A percentile compares a stretch with the other conserved stretches of the same genome.
Conservation (phyloP, 2,888 invertebrate species). For the Diarsia mendica region DNA sequence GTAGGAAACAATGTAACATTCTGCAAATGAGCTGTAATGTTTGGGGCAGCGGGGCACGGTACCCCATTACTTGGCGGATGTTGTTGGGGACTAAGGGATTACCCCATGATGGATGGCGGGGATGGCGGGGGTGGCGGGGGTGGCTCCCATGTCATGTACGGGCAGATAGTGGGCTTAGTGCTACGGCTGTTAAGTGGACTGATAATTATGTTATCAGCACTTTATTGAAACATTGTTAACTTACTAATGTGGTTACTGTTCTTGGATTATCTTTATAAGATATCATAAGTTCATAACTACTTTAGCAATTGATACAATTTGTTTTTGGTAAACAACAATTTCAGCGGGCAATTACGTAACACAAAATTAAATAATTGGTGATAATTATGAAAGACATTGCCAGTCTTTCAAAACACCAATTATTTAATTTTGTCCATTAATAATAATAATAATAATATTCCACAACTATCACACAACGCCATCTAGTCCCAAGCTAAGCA, state of each 20-base stretch:
- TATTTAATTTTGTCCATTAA: too few relatives aligned
- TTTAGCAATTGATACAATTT: background rate
- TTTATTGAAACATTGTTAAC: background rate
- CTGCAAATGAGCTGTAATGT: conserved; percentile 9
- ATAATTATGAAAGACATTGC: too few relatives aligned
- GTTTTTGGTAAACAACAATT: background rate
- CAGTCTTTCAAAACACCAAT: too few relatives aligned
- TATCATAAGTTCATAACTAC: background rate
- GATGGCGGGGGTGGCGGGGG: background rate
- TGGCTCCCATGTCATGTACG: background rate
- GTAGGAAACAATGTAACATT: conserved; percentile 18
- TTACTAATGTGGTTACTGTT: background rate
- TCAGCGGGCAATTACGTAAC: background rate
- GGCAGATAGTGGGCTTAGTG: conserved; percentile 8
- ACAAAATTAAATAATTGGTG: too few relatives aligned
- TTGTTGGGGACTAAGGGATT: conserved; percentile 38
- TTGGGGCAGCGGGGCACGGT: background rate
- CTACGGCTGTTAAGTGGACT: background rate
- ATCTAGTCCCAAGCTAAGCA: too few relatives aligned
- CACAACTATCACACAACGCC: too few relatives aligned
- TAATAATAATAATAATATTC: too few relatives aligned
- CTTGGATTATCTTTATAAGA: background rate
- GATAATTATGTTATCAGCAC: conserved; percentile 1
- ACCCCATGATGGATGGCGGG: conserved; percentile 39
- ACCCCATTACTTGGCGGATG: conserved; percentile 21